Conservation (phyloP, 2,113 vertebrate species). For the Tetrao urogallus region DNA sequence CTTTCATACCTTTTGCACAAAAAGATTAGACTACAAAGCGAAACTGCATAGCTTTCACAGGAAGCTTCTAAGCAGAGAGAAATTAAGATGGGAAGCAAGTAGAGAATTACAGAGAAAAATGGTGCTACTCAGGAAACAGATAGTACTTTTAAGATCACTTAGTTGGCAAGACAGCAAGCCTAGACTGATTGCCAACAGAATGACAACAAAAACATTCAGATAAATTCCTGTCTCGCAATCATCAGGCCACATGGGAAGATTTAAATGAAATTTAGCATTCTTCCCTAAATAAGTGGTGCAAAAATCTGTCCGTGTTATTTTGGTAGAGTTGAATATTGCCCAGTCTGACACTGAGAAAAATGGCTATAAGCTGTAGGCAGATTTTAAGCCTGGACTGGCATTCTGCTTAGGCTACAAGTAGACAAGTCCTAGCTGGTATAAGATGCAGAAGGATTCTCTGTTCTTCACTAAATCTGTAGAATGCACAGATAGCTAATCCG, state of each 20-base stretch:
- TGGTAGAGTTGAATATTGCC: background rate
- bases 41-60: background rate
- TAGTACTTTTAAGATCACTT: background rate
- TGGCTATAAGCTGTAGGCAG: background rate
- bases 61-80: conserved; percentile 32
- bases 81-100: conserved; percentile 25
- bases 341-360: background rate
- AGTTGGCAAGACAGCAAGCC: conserved; percentile 25
- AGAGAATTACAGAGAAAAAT: conserved; percentile 29
- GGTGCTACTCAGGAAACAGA: conserved; percentile 34
- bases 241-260: background rate
- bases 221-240: conserved; percentile 13
- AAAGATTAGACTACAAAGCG: background rate
- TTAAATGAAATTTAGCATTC: background rate
- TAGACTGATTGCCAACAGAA: conserved; percentile 41
- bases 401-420: background rate
- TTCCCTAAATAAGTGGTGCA: background rate
- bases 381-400: background rate
- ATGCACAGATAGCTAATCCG: background rate
- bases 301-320: background rate
- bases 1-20: background rate
- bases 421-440: background rate
- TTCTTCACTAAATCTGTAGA: background rate
- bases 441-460: background rate
- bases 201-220: background rate